A percentile compares a stretch with the other conserved stretches of the same genome.
These are phyloP conservation scores for Enoplosus armatus DNA, from an alignment of 2,797 vertebrate genomes.

Conservation along the genomic window DNA sequence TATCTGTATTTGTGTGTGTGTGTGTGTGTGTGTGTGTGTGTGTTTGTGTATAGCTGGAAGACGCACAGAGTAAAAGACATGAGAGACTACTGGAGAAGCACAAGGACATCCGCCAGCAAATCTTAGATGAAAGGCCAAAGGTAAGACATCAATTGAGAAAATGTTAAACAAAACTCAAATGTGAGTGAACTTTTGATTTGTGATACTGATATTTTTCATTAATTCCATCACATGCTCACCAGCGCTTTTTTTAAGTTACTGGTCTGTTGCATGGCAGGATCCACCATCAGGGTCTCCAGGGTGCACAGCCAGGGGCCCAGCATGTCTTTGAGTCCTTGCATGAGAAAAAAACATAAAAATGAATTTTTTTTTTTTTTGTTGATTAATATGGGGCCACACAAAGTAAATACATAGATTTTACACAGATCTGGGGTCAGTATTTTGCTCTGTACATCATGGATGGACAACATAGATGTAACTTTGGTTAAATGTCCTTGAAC, in stretches of 20 bases:
- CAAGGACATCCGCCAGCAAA: constrained; percentile 95
- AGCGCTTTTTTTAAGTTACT: neutral
- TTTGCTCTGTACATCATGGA: neutral
- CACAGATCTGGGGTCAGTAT: neutral
- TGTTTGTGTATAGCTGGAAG: constrained; percentile 89
- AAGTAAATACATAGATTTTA: neutral
- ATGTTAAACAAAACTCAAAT: neutral
- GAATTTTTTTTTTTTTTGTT: no score
- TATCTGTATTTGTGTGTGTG: constrained; percentile 28
- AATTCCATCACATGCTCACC: constrained; percentile 2
- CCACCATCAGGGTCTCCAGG: neutral
- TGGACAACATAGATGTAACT: neutral
- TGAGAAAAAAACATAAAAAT: neutral
- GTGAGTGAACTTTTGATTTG: neutral
- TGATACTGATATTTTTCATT: neutral
- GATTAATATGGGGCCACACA: neutral
- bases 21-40: constrained; percentile 42
- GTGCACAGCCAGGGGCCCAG: neutral
- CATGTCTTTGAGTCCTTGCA: neutral
- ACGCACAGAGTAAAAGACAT: constrained; percentile 95
- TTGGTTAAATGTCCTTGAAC: neutral
- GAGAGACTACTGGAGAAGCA: constrained; percentile 95
- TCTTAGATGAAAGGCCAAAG: constrained; percentile 97
- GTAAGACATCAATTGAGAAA: constrained; percentile 78
- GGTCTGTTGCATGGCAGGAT: constrained; percentile 4